Evolutionary conservation across 1,140 invertebrate genomes (phyloP).

Genomic region (Agrilus planipennis): DNA sequence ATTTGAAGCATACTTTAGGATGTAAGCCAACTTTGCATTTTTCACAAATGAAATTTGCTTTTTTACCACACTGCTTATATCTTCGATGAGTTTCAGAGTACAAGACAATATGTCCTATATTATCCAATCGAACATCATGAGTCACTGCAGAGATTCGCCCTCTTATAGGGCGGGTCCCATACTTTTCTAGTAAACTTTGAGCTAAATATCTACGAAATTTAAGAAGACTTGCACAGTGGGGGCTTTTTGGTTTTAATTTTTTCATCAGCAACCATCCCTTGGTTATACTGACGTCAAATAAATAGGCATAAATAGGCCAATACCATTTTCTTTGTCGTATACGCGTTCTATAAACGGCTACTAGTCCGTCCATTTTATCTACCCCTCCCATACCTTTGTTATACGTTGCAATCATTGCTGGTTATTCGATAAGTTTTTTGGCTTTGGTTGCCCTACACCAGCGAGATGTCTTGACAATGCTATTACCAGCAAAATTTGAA

Average conservation of each 20-base stretch:
- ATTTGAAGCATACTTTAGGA: constrained; percentile 9
- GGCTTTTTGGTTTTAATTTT: constrained; percentile 8
- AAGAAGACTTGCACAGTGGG: not conserved
- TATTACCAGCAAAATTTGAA: constrained; percentile 25
- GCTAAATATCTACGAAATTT: constrained; percentile 9
- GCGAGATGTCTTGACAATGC: constrained; percentile 22
- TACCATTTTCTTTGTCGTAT: constrained; percentile 14
- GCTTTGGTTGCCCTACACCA: constrained; percentile 22
- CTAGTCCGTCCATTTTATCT: constrained; percentile 22
- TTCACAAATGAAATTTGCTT: constrained; percentile 10
- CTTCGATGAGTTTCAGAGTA: constrained; percentile 9
- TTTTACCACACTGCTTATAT: constrained; percentile 10
- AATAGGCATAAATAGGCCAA: constrained; percentile 23
- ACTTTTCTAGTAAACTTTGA: constrained; percentile 4
- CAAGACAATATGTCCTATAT: constrained; percentile 1
- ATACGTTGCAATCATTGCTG: constrained; percentile 22
- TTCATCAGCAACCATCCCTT: constrained; percentile 23
- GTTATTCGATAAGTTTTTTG: constrained; percentile 24
- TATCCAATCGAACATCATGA: constrained; percentile 5
- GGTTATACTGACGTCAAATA: constrained; percentile 22
- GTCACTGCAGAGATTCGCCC: not conserved
- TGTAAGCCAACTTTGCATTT: constrained; percentile 12
- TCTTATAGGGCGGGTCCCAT: constrained; percentile 2
- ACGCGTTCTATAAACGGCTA: constrained; percentile 13
- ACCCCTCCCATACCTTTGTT: constrained; percentile 30